Evolutionary conservation across 2,797 vertebrate species (phyloP).

Genomic region (Gephyroberyx darwinii): DNA sequence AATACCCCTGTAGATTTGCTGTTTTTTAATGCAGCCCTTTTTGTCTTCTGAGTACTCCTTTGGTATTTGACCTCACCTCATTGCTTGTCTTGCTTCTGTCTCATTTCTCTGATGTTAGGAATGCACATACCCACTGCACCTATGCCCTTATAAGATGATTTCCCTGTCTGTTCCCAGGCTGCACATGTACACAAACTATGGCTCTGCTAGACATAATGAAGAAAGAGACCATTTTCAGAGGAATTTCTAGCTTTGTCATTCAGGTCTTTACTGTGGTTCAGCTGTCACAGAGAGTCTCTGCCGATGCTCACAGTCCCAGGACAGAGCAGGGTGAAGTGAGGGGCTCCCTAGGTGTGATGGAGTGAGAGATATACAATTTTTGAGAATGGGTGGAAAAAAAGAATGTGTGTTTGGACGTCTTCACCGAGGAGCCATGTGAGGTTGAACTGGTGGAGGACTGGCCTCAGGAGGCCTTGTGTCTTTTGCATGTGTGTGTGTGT

Average conservation of each 20-base stretch:
- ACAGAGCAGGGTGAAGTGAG: constrained; percentile 30
- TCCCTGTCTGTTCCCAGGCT: not conserved
- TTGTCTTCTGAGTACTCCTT: not conserved
- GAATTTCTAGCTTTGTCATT: constrained; percentile 31
- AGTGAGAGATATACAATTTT: constrained; percentile 39
- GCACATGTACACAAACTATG: constrained; percentile 16
- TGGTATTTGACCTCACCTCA: constrained; percentile 3
- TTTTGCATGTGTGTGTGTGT: not conserved
- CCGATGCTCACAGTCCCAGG: constrained; percentile 32
- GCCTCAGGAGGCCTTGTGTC: constrained; percentile 21
- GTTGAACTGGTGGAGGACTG: constrained; percentile 7
- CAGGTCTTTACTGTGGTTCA: constrained; percentile 27
- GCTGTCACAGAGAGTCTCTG: constrained; percentile 34
- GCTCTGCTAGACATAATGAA: constrained; percentile 19
- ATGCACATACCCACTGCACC: constrained; percentile 2
- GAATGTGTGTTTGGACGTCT: constrained; percentile 34
- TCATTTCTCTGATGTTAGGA: constrained; percentile 6
- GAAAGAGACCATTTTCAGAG: constrained; percentile 5
- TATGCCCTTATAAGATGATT: constrained; percentile 33
- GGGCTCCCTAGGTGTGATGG: constrained; percentile 2
- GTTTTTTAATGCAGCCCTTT: not conserved
- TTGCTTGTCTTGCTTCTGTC: not conserved
- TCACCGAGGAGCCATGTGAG: constrained; percentile 16
- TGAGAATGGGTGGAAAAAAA: constrained; percentile 26
- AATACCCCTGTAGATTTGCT: too few species aligned